Conservation (phyloP, 2,797 vertebrate species). For the Perodicticus potto region DNA sequence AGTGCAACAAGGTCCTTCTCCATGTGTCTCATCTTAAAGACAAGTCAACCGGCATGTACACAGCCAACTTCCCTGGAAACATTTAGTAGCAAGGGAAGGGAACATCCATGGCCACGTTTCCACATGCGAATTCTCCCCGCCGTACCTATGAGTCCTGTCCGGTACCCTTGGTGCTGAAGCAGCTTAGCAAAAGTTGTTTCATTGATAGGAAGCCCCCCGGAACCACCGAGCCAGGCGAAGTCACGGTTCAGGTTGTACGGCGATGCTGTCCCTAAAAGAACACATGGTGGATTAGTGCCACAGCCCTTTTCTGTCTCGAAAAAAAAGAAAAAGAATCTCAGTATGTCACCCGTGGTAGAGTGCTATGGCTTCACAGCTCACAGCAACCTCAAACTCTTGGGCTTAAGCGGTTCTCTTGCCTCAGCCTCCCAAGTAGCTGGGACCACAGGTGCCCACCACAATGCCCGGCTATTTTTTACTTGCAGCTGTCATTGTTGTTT, state of each 20-base stretch:
- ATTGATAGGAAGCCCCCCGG: slow-evolving; percentile 91
- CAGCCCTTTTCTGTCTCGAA: too few relatives aligned
- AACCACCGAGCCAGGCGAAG: slow-evolving; percentile 86
- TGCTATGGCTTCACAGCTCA: too few relatives aligned
- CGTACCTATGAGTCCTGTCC: slow-evolving; percentile 91
- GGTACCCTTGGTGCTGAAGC: slow-evolving; percentile 91
- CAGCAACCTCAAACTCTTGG: too few relatives aligned
- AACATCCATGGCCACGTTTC: fast-evolving
- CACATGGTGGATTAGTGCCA: fast-evolving
- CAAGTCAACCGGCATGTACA: fast-evolving
- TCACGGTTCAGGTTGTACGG: neutral
- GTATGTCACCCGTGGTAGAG: too few relatives aligned
- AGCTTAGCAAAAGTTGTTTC: slow-evolving; percentile 95
- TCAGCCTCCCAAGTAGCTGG: too few relatives aligned
- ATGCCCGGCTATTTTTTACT: too few relatives aligned
- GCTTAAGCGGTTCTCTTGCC: too few relatives aligned
- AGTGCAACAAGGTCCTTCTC: neutral
- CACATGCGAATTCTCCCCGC: fast-evolving
- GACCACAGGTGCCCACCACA: too few relatives aligned
- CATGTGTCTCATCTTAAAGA: neutral
- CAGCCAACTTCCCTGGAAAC: fast-evolving
- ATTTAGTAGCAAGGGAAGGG: fast-evolving
- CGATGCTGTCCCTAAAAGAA: slow-evolving; percentile 83
- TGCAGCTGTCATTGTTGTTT: too few relatives aligned
- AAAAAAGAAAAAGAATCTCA: too few relatives aligned